Conservation (phyloP, 2,888 invertebrate genomes). For the Drosophila cognata region DNA sequence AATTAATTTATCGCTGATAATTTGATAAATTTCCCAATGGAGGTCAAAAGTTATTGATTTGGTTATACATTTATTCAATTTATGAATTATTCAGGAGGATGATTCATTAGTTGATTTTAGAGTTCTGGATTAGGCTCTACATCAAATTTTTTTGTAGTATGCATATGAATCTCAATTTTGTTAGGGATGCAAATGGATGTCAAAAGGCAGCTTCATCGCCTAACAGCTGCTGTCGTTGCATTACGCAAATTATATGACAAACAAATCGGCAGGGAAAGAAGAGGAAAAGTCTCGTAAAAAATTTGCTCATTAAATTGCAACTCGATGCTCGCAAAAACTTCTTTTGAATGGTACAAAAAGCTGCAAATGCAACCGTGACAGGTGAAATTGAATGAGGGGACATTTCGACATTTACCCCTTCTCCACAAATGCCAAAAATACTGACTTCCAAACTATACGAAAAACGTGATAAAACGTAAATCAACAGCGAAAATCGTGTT, state of each 20-base stretch:
- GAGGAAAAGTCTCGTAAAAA: constrained; percentile 35
- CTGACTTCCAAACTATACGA: constrained; percentile 56
- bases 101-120: not conserved
- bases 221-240: constrained; percentile 24
- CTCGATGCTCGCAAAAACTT: constrained; percentile 34
- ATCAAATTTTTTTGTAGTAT: not conserved
- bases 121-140: not conserved
- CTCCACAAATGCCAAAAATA: constrained; percentile 19
- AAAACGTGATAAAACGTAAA: constrained; percentile 80
- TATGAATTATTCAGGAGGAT: not conserved
- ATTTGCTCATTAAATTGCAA: constrained; percentile 70
- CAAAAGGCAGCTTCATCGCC: constrained; percentile 6
- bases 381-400: constrained; percentile 50
- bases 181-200: not conserved
- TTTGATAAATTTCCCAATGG: not conserved
- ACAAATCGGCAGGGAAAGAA: constrained; percentile 45
- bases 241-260: constrained; percentile 40
- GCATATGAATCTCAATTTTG: not conserved
- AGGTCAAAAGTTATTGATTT: not conserved
- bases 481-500: constrained; percentile 80
- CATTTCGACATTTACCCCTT: constrained; percentile 4
- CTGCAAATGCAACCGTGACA: constrained; percentile 62
- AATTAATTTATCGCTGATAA: not conserved
- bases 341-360: constrained; percentile 57
- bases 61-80: not conserved